Percentiles rank a stretch among this genome's conserved stretches.
Conservation (phyloP, 35 echinoderm and acorn worm species). For the Lytechinus pictus region DNA sequence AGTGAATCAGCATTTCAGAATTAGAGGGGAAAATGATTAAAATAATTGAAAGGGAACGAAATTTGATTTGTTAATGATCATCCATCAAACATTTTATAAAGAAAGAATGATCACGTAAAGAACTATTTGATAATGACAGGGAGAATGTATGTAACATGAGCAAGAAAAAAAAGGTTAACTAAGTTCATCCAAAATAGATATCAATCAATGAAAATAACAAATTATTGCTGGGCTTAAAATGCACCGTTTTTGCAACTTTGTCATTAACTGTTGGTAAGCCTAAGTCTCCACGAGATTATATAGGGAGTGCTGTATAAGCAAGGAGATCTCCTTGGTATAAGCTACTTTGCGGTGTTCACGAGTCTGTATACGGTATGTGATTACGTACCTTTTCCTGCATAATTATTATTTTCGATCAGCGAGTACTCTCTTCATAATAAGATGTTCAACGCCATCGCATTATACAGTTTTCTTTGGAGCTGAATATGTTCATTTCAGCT, state of each 20-base stretch:
- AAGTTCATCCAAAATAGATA: neutral
- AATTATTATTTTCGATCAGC: neutral
- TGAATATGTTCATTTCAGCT: no score
- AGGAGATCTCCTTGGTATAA: neutral
- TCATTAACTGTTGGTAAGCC: neutral
- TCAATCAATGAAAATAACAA: neutral
- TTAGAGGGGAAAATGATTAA: neutral
- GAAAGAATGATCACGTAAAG: neutral
- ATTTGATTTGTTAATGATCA: neutral
- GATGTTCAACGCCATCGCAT: neutral
- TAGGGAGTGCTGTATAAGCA: neutral
- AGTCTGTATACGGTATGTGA: neutral
- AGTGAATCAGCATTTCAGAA: neutral
- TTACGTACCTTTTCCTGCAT: neutral
- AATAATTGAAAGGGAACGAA: neutral
- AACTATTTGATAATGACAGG: neutral
- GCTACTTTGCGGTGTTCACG: neutral
- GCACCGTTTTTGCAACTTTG: neutral
- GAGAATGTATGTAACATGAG: neutral
- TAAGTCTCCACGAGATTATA: neutral
- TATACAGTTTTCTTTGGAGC: no score
- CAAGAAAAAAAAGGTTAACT: no score
- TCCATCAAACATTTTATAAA: neutral
- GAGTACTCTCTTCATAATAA: neutral
- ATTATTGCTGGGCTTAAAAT: neutral